Base-by-base conservation (phyloP, 2,888 invertebrate genomes). In the Cylindroiulus punctatus region DNA sequence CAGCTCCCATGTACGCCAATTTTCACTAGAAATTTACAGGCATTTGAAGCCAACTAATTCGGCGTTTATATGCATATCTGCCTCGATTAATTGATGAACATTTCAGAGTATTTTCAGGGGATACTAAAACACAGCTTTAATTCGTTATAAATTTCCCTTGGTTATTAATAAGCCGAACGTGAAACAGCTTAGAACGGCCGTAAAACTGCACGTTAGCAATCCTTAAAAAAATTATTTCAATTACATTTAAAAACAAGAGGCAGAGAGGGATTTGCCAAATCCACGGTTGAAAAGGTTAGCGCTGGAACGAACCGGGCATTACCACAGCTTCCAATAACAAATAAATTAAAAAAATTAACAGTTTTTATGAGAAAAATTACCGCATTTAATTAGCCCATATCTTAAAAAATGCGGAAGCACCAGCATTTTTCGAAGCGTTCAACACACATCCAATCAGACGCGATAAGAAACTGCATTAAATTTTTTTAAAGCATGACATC, bases 91-190 rank as follows among this genome's bases (percentile, higher is more conserved):
- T 82, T 82, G 82, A 82, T 82, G 40, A 42, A 82, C 82, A 82
- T 82, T 82, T 65, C 65, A 82, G 82, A 40, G 36, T 36, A 82
- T 82, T 36, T 82, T 82, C 40, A 82, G 82, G 82, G 82, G 42
- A 82, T 40, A 82, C 42, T 36, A 82, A 82, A 82, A 82, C 82
- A 42, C 42, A 42, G 82, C 42, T 82, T 40, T 82, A 82, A 82
- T 82, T 82, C 82, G 82, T 82, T 82, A 82, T 82, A 82, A 82
- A 82, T 82, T 40, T 82, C 42, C 82, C 82, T 82, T 82, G 82
- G 82, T 40, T 82, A 40, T 82, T 40, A 82, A 82, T 65, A 65
- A 65, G 65, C 65, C 65, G 65, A 65, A 65, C 65, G 65, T 65
- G 65, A 65, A 65, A 65, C 65, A 65, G 26, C 65, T 65, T 65